A percentile compares a stretch with the other conserved stretches of the same genome.
phyloP scores from a whole-genome alignment of 53 echinoderm and acorn worm species.

The Hippasteria phrygiana region DNA sequence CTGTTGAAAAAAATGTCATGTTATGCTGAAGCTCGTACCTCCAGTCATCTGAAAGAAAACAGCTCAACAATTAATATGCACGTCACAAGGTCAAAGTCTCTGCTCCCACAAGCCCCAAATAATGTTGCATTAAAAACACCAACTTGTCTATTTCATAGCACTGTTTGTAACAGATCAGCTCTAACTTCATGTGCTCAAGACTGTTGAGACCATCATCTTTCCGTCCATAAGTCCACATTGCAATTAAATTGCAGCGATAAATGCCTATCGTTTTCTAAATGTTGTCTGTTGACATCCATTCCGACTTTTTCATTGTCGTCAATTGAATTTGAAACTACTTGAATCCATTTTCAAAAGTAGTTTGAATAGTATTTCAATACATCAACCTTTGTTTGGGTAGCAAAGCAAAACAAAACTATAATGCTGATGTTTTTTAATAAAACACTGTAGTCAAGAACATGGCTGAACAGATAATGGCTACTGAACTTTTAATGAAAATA shows the following conservation, averaged over 20 bases:
- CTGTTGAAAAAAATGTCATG: slow-evolving; percentile 24
- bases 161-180: slow-evolving; percentile 41
- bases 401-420: slow-evolving; percentile 64
- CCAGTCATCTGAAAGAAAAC: background rate
- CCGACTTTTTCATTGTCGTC: background rate
- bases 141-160: slow-evolving; percentile 23
- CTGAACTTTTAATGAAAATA: background rate
- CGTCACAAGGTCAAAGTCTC: slow-evolving; percentile 42
- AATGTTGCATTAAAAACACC: slow-evolving; percentile 27
- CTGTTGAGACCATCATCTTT: background rate
- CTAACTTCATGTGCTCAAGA: background rate
- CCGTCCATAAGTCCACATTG: slow-evolving; percentile 1
- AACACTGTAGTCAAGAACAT: slow-evolving; percentile 29
- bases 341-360: slow-evolving; percentile 67
- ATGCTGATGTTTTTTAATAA: slow-evolving; percentile 40
- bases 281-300: background rate
- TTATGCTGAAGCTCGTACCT: slow-evolving; percentile 7
- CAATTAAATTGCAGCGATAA: slow-evolving; percentile 18
- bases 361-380: slow-evolving; percentile 68
- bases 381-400: slow-evolving; percentile 64
- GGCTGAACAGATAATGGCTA: background rate
- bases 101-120: slow-evolving; percentile 54
- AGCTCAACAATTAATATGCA: slow-evolving; percentile 24
- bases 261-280: background rate
- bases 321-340: slow-evolving; percentile 61